Conservation (phyloP, 92 coral and sea anemone species). For the Meandrina meandrites region DNA sequence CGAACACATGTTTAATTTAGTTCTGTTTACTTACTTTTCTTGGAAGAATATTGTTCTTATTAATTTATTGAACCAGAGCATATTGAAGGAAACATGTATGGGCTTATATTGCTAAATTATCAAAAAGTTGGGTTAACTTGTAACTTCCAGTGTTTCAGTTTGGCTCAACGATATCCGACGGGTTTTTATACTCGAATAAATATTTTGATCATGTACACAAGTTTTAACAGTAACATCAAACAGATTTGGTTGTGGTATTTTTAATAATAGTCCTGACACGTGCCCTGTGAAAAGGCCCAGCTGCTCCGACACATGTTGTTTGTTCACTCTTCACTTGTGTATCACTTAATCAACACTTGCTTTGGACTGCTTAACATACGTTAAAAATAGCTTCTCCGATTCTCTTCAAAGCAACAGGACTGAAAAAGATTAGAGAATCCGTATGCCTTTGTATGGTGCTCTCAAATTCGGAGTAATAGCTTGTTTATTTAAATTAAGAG, state of each 20-base stretch:
- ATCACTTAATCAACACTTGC: background rate
- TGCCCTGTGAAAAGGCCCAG: constrained; percentile 24
- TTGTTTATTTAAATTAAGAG: background rate
- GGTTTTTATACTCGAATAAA: background rate
- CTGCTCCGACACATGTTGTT: constrained; percentile 23
- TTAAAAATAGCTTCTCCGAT: background rate
- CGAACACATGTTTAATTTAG: background rate
- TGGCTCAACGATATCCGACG: background rate
- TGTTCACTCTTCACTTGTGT: background rate
- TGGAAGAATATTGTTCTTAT: background rate
- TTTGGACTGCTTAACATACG: background rate
- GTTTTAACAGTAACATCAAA: background rate
- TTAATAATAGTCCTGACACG: constrained; percentile 6
- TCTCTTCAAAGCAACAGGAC: background rate
- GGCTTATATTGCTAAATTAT: background rate
- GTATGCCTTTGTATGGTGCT: background rate
- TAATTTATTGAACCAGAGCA: background rate
- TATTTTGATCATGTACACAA: background rate
- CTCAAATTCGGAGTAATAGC: background rate
- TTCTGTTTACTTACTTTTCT: constrained; percentile 4
- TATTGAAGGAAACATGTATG: background rate
- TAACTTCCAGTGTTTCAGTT: background rate
- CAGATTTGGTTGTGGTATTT: background rate
- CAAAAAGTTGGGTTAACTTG: background rate
- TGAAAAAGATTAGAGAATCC: background rate